Evolutionary conservation across 2,113 vertebrate genomes (phyloP), one percentile per base, ranked within the genome.

Genomic region (Elephantulus edwardii): DNA sequence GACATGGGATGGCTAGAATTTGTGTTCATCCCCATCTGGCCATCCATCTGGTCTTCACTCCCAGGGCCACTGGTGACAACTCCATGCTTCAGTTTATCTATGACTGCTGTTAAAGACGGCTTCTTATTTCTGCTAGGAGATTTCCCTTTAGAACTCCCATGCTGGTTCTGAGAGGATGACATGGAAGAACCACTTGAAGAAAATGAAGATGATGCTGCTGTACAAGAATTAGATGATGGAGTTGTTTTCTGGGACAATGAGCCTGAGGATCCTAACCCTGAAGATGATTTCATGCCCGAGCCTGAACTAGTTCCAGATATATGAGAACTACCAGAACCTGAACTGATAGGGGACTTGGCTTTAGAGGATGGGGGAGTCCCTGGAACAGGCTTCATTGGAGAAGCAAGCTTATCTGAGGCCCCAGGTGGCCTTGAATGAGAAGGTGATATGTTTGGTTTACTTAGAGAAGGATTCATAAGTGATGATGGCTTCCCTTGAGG

Each of bases 101-200:
- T 99, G 92, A 99, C 99, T 1, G 99, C 99, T 0, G 98, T 99
- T 90, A 99, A 98, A 5, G 99, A 99, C 1, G 99, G 99, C 92
- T 99, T 99, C 97, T 99, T 99, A 98, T 99, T 99, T 89, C 99
- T 98, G 97, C 99, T 99, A 6, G 99, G 99, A 52, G 99, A 99
- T 95, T 99, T 99, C 71, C 99, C 99, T 97, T 99, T 99, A 90
- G 99, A 98, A 50, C 99, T 99, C 96, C 96, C 98, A 95, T 97
- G 98, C 96, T 94, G 98, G 96, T 96, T 98, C 94, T 96, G 98
- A 92, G 96, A 98, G 6, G 95, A 98, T 94, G 91, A 98, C 98
- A 97, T 98, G 98, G 97, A 99, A 98, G 97, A 99, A 91, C 98
- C 98, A 56, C 95, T 98, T 93, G 97, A 98, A 8, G 97, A 97